Evolutionary conservation across 2,113 vertebrate genomes (phyloP).

Genomic region (Noctilio leporinus): DNA sequence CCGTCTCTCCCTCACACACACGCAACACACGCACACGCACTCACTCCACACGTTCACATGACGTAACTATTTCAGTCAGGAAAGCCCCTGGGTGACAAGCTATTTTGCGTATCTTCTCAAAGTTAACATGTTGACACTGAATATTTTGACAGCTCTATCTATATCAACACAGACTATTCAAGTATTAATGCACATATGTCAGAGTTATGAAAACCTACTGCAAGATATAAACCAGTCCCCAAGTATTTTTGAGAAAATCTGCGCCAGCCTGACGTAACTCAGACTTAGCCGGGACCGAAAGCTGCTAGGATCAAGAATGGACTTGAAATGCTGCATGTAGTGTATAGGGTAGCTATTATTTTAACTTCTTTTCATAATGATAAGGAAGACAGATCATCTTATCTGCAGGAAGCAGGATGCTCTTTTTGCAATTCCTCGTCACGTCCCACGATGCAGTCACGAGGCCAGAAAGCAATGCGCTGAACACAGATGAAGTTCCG

Average conservation of each 20-base stretch:
- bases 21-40: neutral
- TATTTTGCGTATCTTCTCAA: neutral
- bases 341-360: conserved; percentile 37
- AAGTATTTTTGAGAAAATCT: neutral
- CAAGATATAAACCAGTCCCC: neutral
- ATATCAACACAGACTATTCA: neutral
- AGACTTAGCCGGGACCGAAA: neutral
- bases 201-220: neutral
- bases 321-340: conserved; percentile 33
- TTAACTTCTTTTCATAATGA: conserved; percentile 37
- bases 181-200: neutral
- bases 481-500: conserved; percentile 30
- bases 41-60: neutral
- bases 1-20: neutral
- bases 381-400: conserved; percentile 45
- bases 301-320: neutral
- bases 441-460: conserved; percentile 34
- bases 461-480: neutral
- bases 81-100: neutral
- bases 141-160: neutral
- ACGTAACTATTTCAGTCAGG: neutral
- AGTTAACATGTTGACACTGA: neutral
- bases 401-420: conserved; percentile 64
- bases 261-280: neutral
- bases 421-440: conserved; percentile 51